Conservation (phyloP, 2,888 invertebrate species). For the Nomada fabriciana region DNA sequence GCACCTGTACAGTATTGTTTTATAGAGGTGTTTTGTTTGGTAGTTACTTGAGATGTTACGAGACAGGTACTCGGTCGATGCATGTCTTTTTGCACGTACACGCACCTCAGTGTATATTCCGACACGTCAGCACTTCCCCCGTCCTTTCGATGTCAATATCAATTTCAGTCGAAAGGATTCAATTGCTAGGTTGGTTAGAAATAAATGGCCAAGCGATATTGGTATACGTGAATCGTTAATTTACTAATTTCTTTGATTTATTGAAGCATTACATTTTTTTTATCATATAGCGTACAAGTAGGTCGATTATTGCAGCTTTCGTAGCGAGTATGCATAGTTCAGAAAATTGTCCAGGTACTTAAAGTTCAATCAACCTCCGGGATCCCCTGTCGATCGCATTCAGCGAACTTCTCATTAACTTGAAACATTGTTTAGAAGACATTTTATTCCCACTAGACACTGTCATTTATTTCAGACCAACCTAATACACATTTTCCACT, state of each 20-base stretch:
- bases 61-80: constrained; percentile 45
- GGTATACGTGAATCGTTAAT: too few species aligned
- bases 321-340: too few species aligned
- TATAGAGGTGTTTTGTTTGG: constrained; percentile 61
- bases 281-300: not conserved
- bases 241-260: too few species aligned
- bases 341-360: too few species aligned
- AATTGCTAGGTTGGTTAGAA: not conserved
- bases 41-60: constrained; percentile 51
- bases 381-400: too few species aligned
- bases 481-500: constrained; percentile 38
- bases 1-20: constrained; percentile 59
- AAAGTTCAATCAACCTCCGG: too few species aligned
- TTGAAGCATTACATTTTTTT: not conserved
- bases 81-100: constrained; percentile 77
- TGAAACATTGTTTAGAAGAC: too few species aligned
- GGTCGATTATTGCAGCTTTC: too few species aligned
- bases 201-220: too few species aligned
- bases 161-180: not conserved
- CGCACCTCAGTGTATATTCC: constrained; percentile 67
- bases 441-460: too few species aligned
- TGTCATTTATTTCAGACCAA: not conserved
- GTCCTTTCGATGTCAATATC: constrained; percentile 26
- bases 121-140: constrained; percentile 28
- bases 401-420: too few species aligned